Evolutionary conservation across 30 jellyfish, hydroid and myxozoan genomes (phyloP), one percentile per base, ranked within the genome.

Genomic region (Turritopsis rubra): DNA sequence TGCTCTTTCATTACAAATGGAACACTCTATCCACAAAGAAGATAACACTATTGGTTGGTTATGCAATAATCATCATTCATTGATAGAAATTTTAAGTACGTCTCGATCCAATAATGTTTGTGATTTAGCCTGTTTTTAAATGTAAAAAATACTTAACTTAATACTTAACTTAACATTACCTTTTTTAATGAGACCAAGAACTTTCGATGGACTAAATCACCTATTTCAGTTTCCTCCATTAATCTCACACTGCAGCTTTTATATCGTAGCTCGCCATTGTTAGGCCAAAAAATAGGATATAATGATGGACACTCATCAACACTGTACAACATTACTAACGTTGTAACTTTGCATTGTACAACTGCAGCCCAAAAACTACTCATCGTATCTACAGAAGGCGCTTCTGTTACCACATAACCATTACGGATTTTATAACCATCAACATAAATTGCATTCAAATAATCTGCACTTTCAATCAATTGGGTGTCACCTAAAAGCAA

Each of bases 211-310:
- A 0, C 30, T 17, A 68, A n/a, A 1, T 68, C 77, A 68, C 77
- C 77, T n/a, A 68, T 16, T 8, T 27, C 17, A 7, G 22, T 68
- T 23, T 27, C 30, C 30, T 23, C 28, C 30, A 9, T 27, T 0
- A 68, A 16, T 1, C 30, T 80, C 83, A 80, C 70, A 41, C 21
- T 23, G 84, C 24, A 0, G 53, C 54, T n/a, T 52, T 27, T 0
- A 68, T 7, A 68, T 22, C 30, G 9, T 7, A n/a, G 31, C 77
- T 23, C 0, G 28, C 97, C 97, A 41, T 52, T 60, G 25, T 68
- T 87, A 18, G 97, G 95, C 91, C 95, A 90, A 65, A 84, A 90
- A 66, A 66, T 28, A 73, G 80, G 95, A 19, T 68, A 68, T 17
- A n/a, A n/a, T n/a, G 0, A 27, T n/a, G 28, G 30, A 19, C 30